phyloP scores from a whole-genome alignment of 2,888 invertebrate genomes.

The Melikaiella ostensackeni region DNA sequence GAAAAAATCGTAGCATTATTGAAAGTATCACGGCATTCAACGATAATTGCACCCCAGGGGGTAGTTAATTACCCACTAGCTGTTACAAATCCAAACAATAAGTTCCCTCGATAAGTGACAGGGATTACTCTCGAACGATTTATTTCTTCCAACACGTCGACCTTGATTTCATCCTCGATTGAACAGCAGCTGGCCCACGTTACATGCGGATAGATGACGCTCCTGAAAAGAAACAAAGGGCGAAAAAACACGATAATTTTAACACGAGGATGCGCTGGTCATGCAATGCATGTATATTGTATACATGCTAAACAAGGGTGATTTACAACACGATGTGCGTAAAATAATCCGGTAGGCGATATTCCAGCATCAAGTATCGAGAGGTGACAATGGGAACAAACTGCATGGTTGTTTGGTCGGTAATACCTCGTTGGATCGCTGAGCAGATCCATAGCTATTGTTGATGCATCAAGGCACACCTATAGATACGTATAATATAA shows the following conservation, averaged over 20 bases:
- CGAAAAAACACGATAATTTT: slow-evolving; percentile 35
- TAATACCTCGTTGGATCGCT: slow-evolving; percentile 72
- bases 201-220: slow-evolving; percentile 17
- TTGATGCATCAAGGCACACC: slow-evolving; percentile 66
- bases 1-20: not conserved
- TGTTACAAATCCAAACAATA: slow-evolving; percentile 26
- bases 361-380: slow-evolving; percentile 66
- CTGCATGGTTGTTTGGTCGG: slow-evolving; percentile 71
- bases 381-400: slow-evolving; percentile 72
- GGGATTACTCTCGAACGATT: slow-evolving; percentile 27
- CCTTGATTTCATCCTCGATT: slow-evolving; percentile 39
- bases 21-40: not conserved
- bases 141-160: slow-evolving; percentile 37
- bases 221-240: slow-evolving; percentile 30
- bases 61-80: slow-evolving; percentile 17
- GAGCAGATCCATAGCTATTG: slow-evolving; percentile 70
- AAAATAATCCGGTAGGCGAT: slow-evolving; percentile 66
- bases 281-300: slow-evolving; percentile 2
- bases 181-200: slow-evolving; percentile 35
- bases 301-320: slow-evolving; percentile 35
- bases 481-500: slow-evolving; percentile 53
- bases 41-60: slow-evolving; percentile 7
- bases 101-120: slow-evolving; percentile 28
- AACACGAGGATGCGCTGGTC: slow-evolving; percentile 22
- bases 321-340: slow-evolving; percentile 55